Base-by-base conservation (phyloP, 2,888 invertebrate species). In the Baccha elongata region DNA sequence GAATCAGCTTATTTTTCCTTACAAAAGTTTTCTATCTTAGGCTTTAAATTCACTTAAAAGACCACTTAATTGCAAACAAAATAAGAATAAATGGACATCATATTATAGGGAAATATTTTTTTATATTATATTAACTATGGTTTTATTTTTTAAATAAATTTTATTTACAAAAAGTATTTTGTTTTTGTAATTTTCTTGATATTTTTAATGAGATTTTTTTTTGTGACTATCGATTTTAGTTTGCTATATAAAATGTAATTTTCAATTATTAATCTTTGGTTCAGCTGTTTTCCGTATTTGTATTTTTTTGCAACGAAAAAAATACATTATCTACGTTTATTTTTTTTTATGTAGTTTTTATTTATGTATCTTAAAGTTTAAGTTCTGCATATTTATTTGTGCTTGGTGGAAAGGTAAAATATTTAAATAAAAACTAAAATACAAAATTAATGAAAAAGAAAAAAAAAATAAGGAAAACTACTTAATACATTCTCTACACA, bases 111-210 rank as follows among this genome's bases (percentile, higher is more conserved):
- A 58, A 37, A 17, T 44, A 53, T 60, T 42, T 65, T 67, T 79
- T 76, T 84, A 69, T 21, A 32, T 13, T 50, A 52, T 69, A 73
- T 69, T 72, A 60, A 42, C 29, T 42, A 65, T 68, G 40, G 32
- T 65, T 55, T 62, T 64, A n/a, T n/a, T 48, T 37, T 58, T n/a
- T 40, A 55, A 1, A 19, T 19, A 8, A 10, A 46, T 48, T 17
- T 44, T 73, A 65, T 79, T 69, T 79, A 84, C 73, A 84, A 84
- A 84, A 74, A 79, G 35, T 65, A 17, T 65, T 75, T 55, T 73
- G 68, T 64, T 60, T 67, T 71, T 80, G 67, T 65, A 73, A 75
- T 78, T 74, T 65, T 58, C 10, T 48, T 44, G 55, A 55, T 53
- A 32, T 13, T 40, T 62, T 19, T 23, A 29, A 69, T 74, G 48